These are phyloP conservation scores for Cygnus atratus DNA, from an alignment of 2,113 vertebrate genomes.

Conservation along the genomic window DNA sequence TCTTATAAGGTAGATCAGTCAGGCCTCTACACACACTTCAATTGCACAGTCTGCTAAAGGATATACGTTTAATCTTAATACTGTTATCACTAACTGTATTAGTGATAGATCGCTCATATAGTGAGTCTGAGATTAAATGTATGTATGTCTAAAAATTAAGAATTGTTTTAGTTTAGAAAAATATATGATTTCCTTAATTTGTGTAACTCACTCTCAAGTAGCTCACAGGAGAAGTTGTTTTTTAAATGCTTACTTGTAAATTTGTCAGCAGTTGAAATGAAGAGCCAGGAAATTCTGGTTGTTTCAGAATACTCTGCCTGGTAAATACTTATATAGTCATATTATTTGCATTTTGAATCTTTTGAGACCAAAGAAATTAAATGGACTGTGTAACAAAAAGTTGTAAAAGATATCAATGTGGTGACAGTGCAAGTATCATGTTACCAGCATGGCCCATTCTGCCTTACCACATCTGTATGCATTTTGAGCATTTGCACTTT, in stretches of 20 bases:
- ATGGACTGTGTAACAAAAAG: background rate
- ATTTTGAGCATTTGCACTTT: constrained; percentile 42
- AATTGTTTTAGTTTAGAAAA: background rate
- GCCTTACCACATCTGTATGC: background rate
- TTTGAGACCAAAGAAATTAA: background rate
- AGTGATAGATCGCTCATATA: background rate
- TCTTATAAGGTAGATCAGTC: background rate
- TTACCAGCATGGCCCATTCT: background rate
- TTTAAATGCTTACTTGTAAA: background rate
- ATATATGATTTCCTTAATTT: background rate
- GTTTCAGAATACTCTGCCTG: background rate
- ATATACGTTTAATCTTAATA: background rate
- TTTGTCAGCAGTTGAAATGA: background rate
- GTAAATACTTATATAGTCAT: background rate
- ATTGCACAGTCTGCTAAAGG: background rate
- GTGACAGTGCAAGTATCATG: background rate
- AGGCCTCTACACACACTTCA: background rate
- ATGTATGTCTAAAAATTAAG: background rate
- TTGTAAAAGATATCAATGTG: background rate
- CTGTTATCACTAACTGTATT: too few species aligned
- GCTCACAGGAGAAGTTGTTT: background rate
- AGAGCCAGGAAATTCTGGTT: background rate
- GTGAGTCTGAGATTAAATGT: background rate
- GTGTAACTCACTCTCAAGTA: background rate
- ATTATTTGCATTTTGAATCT: background rate